phyloP scores from a whole-genome alignment of 2,888 invertebrate genomes.

The Keiferia lycopersicella region DNA sequence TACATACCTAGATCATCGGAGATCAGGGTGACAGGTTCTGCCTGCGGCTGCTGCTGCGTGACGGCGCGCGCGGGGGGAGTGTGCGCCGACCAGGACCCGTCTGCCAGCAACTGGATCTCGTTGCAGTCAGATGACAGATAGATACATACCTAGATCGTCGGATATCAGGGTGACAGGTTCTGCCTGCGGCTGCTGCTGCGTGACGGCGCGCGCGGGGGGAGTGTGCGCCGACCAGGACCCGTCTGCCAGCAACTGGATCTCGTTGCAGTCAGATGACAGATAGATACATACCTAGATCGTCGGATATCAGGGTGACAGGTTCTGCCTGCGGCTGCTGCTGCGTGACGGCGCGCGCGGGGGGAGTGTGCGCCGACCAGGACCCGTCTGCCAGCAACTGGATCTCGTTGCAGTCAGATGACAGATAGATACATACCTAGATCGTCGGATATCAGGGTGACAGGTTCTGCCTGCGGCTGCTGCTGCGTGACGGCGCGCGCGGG shows the following conservation, averaged over 20 bases:
- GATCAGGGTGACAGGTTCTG: conserved; percentile 85
- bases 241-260: conserved; percentile 91
- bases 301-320: too few relatives aligned
- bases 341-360: too few relatives aligned
- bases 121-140: conserved; percentile 82
- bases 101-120: conserved; percentile 91
- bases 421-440: too few relatives aligned
- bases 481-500: too few relatives aligned
- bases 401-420: conserved; percentile 84
- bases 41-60: conserved; percentile 60
- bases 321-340: too few relatives aligned
- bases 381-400: conserved; percentile 92
- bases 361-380: conserved; percentile 86
- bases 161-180: conserved; percentile 87
- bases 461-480: too few relatives aligned
- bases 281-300: too few relatives aligned
- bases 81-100: conserved; percentile 92
- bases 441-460: too few relatives aligned
- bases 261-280: conserved; percentile 89
- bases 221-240: conserved; percentile 91
- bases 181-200: conserved; percentile 58
- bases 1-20: conserved; percentile 79
- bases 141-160: conserved; percentile 78
- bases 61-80: conserved; percentile 83
- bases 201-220: conserved; percentile 82